Base-by-base conservation (phyloP, 2,888 invertebrate genomes). In the Sphaerophoria rueppellii region DNA sequence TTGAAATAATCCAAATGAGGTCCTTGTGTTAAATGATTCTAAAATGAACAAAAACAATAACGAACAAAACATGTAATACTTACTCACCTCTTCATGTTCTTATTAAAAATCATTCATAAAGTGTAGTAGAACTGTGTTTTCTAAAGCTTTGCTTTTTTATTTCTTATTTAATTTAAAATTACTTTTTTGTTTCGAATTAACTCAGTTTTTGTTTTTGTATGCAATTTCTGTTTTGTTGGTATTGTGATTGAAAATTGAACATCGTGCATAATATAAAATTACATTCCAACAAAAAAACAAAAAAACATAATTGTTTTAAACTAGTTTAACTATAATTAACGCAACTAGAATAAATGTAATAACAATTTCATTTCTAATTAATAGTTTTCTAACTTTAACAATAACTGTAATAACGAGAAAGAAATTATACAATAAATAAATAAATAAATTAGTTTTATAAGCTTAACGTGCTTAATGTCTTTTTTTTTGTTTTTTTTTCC, bases 381-480 rank as follows among this genome's bases (percentile, higher is more conserved):
- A 55, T 50, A 32, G 65, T 72, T 72, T 75, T 72, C 48, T 43
- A 75, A 67, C 52, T 63, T 40, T 78, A 74, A 48, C 48, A 73
- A 78, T n/a, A 54, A 71, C 48, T 37, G 61, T 46, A 71, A 70
- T 34, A 50, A 52, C 52, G 65, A 57, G 16, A 54, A 32, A 67
- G 69, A 61, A 79, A 60, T 24, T 24, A 24, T 55, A 34, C 14
- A 79, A 24, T 24, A 74, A 58, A 78, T 35, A 71, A 63, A 71
- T 63, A 11, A 46, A 48, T 73, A 52, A 50, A 48, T 67, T 75
- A 46, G 24, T 67, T 55, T 55, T 67, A 67, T 67, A 67, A 83
- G 75, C 81, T 85, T 85, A 81, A 85, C 76, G 85, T 85, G 85
- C 85, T 85, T 81, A 77, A 73, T 85, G 85, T 85, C 85, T 85